Evolutionary conservation across 1,140 invertebrate genomes (phyloP).

Genomic region (Paraescarpia echinospica): DNA sequence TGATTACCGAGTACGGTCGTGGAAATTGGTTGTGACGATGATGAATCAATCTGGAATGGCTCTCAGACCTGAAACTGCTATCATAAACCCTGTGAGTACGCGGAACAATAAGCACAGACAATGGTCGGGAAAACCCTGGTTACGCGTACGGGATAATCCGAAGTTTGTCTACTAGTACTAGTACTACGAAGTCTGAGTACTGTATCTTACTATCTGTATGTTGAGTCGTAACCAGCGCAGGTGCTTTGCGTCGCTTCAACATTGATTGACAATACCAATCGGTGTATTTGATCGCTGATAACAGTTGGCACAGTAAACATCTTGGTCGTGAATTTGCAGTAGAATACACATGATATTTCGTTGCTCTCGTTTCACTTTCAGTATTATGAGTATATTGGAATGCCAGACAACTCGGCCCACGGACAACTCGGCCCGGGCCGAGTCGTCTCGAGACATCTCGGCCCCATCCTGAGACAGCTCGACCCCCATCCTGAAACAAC

Average conservation of each 20-base stretch:
- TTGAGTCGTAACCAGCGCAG: too few species aligned
- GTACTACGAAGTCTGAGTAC: too few species aligned
- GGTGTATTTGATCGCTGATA: background rate
- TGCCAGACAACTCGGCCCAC: too few species aligned
- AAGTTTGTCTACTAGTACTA: background rate
- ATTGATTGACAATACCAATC: background rate
- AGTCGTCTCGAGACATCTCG: too few species aligned
- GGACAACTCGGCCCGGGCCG: too few species aligned
- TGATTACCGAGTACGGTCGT: background rate
- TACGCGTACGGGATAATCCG: background rate
- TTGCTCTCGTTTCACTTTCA: too few species aligned
- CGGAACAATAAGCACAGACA: background rate
- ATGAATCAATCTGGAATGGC: background rate
- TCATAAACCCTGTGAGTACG: background rate
- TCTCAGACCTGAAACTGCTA: background rate
- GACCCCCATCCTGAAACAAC: too few species aligned
- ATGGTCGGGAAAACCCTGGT: background rate
- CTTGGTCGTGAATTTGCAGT: background rate
- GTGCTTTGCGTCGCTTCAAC: background rate
- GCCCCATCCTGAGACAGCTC: too few species aligned
- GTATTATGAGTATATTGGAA: too few species aligned
- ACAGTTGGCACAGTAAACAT: background rate
- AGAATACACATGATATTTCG: background rate
- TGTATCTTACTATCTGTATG: too few species aligned
- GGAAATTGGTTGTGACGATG: background rate